A percentile compares a stretch with the other conserved stretches of the same genome.
Conservation (phyloP, 2,113 vertebrate species). For the Amia ocellicauda region DNA sequence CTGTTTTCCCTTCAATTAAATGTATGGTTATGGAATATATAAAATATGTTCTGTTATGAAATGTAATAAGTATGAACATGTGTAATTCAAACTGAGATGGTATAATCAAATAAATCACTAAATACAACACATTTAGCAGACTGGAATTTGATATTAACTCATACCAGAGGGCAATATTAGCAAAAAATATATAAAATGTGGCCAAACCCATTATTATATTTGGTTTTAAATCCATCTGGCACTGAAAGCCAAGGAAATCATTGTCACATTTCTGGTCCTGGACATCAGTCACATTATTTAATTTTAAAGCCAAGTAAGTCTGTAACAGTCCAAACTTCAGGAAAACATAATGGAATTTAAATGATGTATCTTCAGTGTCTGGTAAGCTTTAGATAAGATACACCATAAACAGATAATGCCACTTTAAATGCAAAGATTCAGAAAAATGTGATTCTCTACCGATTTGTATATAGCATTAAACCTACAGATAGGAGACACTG, state of each 20-base stretch:
- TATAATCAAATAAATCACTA: no score
- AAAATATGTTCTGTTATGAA: background rate
- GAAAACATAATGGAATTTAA: background rate
- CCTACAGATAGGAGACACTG: no score
- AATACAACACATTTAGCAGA: no score
- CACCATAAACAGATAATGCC: no score
- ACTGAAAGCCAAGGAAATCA: constrained; percentile 1
- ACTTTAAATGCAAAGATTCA: no score
- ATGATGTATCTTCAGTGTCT: no score
- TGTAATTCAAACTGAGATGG: background rate
- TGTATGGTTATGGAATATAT: background rate
- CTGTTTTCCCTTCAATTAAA: no score
- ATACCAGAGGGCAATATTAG: background rate
- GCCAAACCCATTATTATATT: constrained; percentile 1
- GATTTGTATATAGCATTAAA: no score
- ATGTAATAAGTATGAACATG: no score
- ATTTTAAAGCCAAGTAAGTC: background rate
- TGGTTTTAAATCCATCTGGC: background rate
- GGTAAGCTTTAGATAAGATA: no score
- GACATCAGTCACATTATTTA: background rate
- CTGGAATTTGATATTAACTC: no score
- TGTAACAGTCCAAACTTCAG: background rate
- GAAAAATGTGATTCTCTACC: no score
- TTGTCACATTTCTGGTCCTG: background rate
- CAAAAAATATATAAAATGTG: background rate